These are phyloP conservation scores for Lamproptera curius DNA, from an alignment of 2,888 invertebrate species.

Conservation along the genomic window DNA sequence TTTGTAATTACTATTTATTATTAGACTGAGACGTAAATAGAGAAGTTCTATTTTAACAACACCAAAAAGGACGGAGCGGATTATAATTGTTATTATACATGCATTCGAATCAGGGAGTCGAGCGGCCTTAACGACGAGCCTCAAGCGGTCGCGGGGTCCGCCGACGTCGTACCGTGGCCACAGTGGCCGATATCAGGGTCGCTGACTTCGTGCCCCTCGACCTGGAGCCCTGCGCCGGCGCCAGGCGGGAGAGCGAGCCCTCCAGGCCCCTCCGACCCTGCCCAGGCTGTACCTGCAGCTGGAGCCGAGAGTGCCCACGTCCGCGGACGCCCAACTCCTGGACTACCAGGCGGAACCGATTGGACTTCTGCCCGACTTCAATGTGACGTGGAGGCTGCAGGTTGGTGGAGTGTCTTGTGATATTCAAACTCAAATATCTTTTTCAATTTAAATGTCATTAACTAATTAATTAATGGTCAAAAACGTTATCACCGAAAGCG, in stretches of 20 bases:
- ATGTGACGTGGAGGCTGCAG: conserved; percentile 51
- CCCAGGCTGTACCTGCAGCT: conserved; percentile 61
- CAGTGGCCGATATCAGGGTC: conserved; percentile 24
- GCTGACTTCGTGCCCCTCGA: conserved; percentile 33
- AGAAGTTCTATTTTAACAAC: too few species aligned
- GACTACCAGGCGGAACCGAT: conserved; percentile 55
- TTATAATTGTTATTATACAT: too few species aligned
- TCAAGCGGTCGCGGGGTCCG: conserved; percentile 6
- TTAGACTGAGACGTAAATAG: too few species aligned
- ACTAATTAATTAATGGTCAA: too few species aligned
- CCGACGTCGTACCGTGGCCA: conserved; percentile 20
- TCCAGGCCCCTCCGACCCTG: conserved; percentile 60
- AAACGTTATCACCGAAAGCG: too few species aligned
- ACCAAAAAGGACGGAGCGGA: too few species aligned
- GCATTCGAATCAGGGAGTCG: conserved; percentile 16
- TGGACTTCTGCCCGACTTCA: conserved; percentile 59
- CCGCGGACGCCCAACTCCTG: conserved; percentile 42
- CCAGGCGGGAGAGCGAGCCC: conserved; percentile 31
- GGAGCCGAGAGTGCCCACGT: conserved; percentile 53
- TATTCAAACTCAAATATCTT: too few species aligned
- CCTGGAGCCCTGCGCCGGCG: conserved; percentile 27
- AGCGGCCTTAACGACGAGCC: conserved; percentile 21
- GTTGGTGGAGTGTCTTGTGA: conserved; percentile 31
- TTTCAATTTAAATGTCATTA: too few species aligned
- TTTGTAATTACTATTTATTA: too few species aligned